Base-by-base conservation (phyloP, 2,888 invertebrate genomes). In the Tanytarsus gracilentus region DNA sequence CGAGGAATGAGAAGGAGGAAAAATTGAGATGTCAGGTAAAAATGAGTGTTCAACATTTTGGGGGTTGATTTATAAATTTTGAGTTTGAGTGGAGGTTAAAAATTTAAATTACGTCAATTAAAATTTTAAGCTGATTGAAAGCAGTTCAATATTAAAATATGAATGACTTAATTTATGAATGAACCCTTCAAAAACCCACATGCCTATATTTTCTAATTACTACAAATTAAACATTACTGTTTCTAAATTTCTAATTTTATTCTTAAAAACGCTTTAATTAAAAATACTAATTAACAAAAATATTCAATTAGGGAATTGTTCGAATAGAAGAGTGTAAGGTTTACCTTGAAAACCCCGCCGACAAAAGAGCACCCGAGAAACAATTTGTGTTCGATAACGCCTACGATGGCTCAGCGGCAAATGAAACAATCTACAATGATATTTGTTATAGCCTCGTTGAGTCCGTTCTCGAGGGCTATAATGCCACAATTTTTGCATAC, bases 401-500 rank as follows among this genome's bases (percentile, higher is more conserved):
- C 1, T 94, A 92, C 70, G 84, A 80, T 65, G 78, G 79, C 48
- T 80, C 85, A 61, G 83, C 88, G 1, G 82, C 81, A n/a, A 92
- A 92, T 1, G 92, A 92, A 70, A 79, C 79, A 44, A 84, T 93
- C 33, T 93, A 93, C 78, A 88, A 88, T 69, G 90, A 93, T 68
- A 89, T 91, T 62, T 86, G 86, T 62, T 90, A 86, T 69, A 83
- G 88, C 1, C 72, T 91, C 29, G 85, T 90, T 33, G 89, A 91
- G 70, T 89, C 89, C 62, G 89, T 91, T 1, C 78, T 92, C 61
- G 92, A 93, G 69, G 93, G 93, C 1, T 93, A 93, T 76, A 94
- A 93, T 75, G 88, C 89, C 16, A 93, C 93, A 0, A 89, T 94
- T 58, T 93, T 94, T 72, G 93, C 93, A 0, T 94, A 94, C 69